Conservation (phyloP, 2,797 vertebrate genomes). For the Natrix natrix region DNA sequence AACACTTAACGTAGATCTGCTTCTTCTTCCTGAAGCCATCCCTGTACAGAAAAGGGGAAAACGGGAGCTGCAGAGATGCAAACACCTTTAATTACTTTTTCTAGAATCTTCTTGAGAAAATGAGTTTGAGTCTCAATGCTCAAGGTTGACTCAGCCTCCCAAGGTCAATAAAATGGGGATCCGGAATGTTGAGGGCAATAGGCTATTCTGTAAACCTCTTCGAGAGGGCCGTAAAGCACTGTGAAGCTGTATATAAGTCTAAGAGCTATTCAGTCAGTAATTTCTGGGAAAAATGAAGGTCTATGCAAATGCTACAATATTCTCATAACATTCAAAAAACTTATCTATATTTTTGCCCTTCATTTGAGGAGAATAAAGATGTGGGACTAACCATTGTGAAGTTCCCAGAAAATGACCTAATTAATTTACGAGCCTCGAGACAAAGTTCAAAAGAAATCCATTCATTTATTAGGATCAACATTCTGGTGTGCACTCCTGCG, state of each 20-base stretch:
- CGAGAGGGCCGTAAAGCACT: too few relatives aligned
- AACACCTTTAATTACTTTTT: neutral
- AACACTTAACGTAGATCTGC: neutral
- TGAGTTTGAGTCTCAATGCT: too few relatives aligned
- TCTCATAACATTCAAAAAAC: constrained; percentile 37
- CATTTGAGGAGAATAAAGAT: constrained; percentile 19
- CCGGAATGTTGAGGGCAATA: too few relatives aligned
- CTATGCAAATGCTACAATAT: constrained; percentile 13
- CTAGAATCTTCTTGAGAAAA: neutral
- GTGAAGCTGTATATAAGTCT: too few relatives aligned
- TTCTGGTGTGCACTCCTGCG: too few relatives aligned
- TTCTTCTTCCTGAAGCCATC: neutral
- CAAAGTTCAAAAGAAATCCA: too few relatives aligned
- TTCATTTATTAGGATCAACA: too few relatives aligned
- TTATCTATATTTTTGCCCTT: constrained; percentile 21
- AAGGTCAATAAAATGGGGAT: too few relatives aligned
- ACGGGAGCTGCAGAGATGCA: neutral
- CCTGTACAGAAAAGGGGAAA: neutral
- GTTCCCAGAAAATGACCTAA: too few relatives aligned
- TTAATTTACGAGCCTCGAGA: too few relatives aligned
- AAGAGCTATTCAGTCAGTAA: constrained; percentile 3
- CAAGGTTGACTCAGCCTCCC: too few relatives aligned
- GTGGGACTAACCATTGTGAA: neutral
- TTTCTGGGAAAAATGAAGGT: constrained; percentile 35
- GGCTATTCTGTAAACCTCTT: too few relatives aligned